Conservation (phyloP, 2,888 invertebrate species). For the Litoditis marina region DNA sequence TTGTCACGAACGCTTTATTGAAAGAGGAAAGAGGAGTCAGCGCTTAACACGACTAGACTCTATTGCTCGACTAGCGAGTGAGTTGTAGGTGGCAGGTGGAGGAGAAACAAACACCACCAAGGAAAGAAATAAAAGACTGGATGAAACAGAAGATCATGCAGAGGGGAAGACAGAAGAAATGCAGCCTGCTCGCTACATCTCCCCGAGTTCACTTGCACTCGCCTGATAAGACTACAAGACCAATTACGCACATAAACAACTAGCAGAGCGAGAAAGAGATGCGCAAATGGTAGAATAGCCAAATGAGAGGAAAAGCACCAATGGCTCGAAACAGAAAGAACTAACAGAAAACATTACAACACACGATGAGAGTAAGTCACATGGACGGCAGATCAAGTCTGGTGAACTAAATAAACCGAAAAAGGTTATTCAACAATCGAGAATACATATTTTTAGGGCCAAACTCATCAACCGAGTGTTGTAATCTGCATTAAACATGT, state of each 20-base stretch:
- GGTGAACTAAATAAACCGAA: too few relatives aligned
- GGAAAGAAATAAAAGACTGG: not conserved
- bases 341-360: not conserved
- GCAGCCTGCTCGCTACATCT: slow-evolving; percentile 42
- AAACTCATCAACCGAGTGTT: too few relatives aligned
- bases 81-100: not conserved
- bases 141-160: not conserved
- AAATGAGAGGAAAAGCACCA: not conserved
- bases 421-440: too few relatives aligned
- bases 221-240: not conserved
- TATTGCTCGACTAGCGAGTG: slow-evolving; percentile 15
- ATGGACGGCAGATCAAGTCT: too few relatives aligned
- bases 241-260: not conserved
- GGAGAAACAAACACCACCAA: not conserved
- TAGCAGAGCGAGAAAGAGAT: not conserved
- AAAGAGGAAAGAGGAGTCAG: not conserved
- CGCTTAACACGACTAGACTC: not conserved
- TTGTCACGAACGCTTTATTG: not conserved
- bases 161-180: slow-evolving; percentile 18
- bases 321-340: not conserved
- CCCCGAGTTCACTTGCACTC: not conserved
- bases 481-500: too few relatives aligned
- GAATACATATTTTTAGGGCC: too few relatives aligned
- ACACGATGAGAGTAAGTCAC: too few relatives aligned
- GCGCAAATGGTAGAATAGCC: too few relatives aligned